A percentile compares a stretch with the other conserved stretches of the same genome.
These are phyloP conservation scores for Chaetodon auriga DNA, from an alignment of 2,113 vertebrate species.

Conservation along the genomic window DNA sequence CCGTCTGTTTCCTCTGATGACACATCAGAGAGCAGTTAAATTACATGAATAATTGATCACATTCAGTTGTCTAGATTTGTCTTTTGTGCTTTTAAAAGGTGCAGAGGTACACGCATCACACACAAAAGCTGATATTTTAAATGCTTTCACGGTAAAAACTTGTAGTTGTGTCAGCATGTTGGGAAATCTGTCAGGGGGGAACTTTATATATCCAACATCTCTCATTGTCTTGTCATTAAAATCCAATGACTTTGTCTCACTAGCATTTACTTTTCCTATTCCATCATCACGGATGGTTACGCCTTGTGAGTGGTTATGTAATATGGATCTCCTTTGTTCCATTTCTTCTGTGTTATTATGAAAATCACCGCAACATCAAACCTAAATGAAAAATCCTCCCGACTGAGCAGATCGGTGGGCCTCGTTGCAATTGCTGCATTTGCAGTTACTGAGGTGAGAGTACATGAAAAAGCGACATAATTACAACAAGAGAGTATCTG, in stretches of 20 bases:
- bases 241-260: not conserved
- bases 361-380: slow-evolving; percentile 1
- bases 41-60: slow-evolving; percentile 57
- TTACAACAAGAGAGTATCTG: not conserved
- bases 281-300: not conserved
- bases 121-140: slow-evolving; percentile 1
- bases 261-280: not conserved
- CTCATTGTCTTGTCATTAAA: not conserved
- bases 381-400: not conserved
- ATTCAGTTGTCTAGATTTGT: slow-evolving; percentile 45
- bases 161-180: not conserved
- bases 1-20: slow-evolving; percentile 64
- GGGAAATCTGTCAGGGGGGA: not conserved
- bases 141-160: not conserved
- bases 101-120: not conserved
- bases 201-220: not conserved
- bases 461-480: not conserved
- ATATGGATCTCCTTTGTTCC: not conserved
- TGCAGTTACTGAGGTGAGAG: not conserved
- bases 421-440: not conserved
- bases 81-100: slow-evolving; percentile 30
- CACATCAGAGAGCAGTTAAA: slow-evolving; percentile 39
- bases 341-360: not conserved
- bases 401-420: not conserved
- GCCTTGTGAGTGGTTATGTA: not conserved